Percentiles rank a stretch among this genome's conserved stretches.
Conservation (phyloP, 1,140 invertebrate genomes). For the Coptotermes formosanus region DNA sequence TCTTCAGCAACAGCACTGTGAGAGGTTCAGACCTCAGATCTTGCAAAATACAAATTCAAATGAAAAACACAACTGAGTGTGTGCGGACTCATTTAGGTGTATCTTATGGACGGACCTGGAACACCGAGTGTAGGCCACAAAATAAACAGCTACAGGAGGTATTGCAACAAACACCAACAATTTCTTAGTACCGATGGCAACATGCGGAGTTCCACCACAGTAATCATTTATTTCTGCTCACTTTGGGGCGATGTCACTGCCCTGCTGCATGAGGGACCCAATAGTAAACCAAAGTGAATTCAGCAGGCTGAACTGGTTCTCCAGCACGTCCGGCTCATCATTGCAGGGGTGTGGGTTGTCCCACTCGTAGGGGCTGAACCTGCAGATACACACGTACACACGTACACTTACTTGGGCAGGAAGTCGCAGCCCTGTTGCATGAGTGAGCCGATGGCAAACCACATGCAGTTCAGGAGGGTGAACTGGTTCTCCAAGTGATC, state of each 20-base stretch:
- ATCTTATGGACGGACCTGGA: too few relatives aligned
- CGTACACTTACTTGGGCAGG: constrained; percentile 75
- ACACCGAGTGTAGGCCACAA: too few relatives aligned
- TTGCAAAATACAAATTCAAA: too few relatives aligned
- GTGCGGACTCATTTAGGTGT: too few relatives aligned
- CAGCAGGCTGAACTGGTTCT: constrained; percentile 86
- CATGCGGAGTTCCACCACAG: too few relatives aligned
- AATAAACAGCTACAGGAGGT: too few relatives aligned
- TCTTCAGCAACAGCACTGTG: too few relatives aligned
- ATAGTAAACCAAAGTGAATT: constrained; percentile 89
- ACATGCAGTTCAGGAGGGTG: constrained; percentile 88
- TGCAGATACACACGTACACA: constrained; percentile 44
- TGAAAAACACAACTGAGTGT: too few relatives aligned
- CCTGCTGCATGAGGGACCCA: constrained; percentile 88
- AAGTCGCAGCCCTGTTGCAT: constrained; percentile 93
- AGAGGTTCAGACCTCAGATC: too few relatives aligned
- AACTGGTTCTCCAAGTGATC: constrained; percentile 87
- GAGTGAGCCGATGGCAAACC: constrained; percentile 92
- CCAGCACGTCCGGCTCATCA: constrained; percentile 71
- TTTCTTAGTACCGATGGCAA: too few relatives aligned
- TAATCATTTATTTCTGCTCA: constrained; percentile 42
- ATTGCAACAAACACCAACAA: too few relatives aligned
- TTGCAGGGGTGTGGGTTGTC: constrained; percentile 78
- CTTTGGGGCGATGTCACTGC: constrained; percentile 84
- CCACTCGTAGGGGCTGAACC: constrained; percentile 90